Evolutionary conservation across 1,140 invertebrate genomes (phyloP), one percentile per base, ranked within the genome.

Genomic region (Sycobia sp.): DNA sequence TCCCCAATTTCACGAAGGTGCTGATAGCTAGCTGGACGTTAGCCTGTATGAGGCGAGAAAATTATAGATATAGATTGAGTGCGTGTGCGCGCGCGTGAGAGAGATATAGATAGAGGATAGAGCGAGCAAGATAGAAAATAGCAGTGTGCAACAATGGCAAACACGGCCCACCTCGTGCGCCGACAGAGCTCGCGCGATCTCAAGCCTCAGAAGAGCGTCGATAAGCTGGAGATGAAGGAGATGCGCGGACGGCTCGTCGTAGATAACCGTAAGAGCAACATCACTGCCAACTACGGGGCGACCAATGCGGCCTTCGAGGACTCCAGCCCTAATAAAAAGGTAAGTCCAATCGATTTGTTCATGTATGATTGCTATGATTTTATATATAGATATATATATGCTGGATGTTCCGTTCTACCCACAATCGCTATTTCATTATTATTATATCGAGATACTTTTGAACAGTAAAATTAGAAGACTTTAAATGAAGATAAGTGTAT

Each of bases 241-340:
- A 83, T 96, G 76, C 84, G 90, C 50, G 90, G 91, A 1, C 85
- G 92, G 46, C 80, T 96, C 69, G 87, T 94, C 16, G 86, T 91
- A 67, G 91, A 92, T 67, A 65, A 13, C 10, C 62, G 62, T 18
- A 83, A 78, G 60, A 77, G 70, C 72, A 76, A 83, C 69, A 72
- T 83, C 66, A 81, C 84, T 70, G 79, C 84, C 71, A 84, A 86
- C 77, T 95, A 95, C 72, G 93, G 93, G 8, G 89, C 93, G 13
- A 92, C 92, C 7, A 96, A 95, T 76, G 86, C 88, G 44, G 93
- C 87, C 27, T 96, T 95, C 68, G 92, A 94, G 71, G 91, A 93
- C 72, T 87, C 87, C 49, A 90, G 90, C 73, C 89, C 90, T 25
- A 88, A 86, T 23, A 14, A 16, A 56, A 85, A 84, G 68, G 85